Conservation (phyloP, 2,888 invertebrate species). For the Cyclophora albipunctata region DNA sequence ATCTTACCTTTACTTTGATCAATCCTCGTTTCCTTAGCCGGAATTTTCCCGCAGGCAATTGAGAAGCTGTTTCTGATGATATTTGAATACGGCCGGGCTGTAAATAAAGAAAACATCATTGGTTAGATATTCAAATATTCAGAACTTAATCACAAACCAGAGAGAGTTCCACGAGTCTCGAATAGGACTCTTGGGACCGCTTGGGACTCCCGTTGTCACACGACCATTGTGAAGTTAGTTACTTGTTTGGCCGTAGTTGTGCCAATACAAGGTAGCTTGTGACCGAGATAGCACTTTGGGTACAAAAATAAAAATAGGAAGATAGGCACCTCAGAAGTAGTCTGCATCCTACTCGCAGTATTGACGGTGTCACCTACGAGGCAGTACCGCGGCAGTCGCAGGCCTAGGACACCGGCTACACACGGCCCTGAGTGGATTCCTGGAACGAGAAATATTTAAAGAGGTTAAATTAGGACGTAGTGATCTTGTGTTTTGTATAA, state of each 20-base stretch:
- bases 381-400: slow-evolving; percentile 89
- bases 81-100: slow-evolving; percentile 79
- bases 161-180: no score
- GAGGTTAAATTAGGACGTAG: no score
- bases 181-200: no score
- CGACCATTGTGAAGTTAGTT: no score
- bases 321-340: slow-evolving; percentile 59
- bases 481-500: no score
- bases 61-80: slow-evolving; percentile 80
- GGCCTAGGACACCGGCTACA: slow-evolving; percentile 90
- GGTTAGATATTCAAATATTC: no score
- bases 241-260: no score
- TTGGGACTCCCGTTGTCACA: no score
- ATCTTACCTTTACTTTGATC: slow-evolving; percentile 85
- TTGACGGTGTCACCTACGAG: slow-evolving; percentile 94
- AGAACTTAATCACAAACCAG: no score
- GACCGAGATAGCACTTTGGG: no score
- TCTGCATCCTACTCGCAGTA: slow-evolving; percentile 93
- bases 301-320: neutral
- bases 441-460: slow-evolving; percentile 37
- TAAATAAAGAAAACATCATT: slow-evolving; percentile 10
- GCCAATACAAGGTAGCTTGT: no score
- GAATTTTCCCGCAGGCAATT: slow-evolving; percentile 80
- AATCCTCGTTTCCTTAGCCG: slow-evolving; percentile 81
- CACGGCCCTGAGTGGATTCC: slow-evolving; percentile 91